Evolutionary conservation across 2,113 vertebrate genomes (phyloP).

Genomic region (Rhineura floridana): DNA sequence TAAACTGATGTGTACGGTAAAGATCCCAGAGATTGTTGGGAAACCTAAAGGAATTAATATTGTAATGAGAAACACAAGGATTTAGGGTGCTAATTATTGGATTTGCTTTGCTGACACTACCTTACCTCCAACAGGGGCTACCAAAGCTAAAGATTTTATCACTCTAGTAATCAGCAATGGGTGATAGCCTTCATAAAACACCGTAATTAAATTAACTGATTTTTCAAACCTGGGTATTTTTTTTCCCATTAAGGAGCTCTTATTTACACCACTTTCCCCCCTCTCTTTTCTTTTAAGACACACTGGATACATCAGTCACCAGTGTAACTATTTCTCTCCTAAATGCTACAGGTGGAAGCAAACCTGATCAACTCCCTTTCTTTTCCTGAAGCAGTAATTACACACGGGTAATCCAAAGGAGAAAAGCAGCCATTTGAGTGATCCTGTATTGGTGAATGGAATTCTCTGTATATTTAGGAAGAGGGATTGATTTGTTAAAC

Average conservation of each 20-base stretch:
- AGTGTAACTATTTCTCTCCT: neutral
- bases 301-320: slow-evolving; percentile 27
- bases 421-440: slow-evolving; percentile 28
- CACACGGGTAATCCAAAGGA: neutral
- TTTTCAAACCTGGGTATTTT: slow-evolving; percentile 72
- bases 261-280: slow-evolving; percentile 54
- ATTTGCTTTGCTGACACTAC: slow-evolving; percentile 65
- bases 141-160: slow-evolving; percentile 68
- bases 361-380: slow-evolving; percentile 18
- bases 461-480: no score
- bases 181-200: slow-evolving; percentile 73
- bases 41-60: slow-evolving; percentile 65
- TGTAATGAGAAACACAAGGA: slow-evolving; percentile 78
- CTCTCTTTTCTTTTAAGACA: slow-evolving; percentile 51
- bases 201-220: slow-evolving; percentile 71
- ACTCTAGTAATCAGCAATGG: slow-evolving; percentile 65
- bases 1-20: slow-evolving; percentile 50
- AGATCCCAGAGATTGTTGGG: slow-evolving; percentile 52
- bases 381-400: slow-evolving; percentile 38
- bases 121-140: slow-evolving; percentile 66
- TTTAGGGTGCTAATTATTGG: slow-evolving; percentile 68
- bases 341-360: slow-evolving; percentile 6
- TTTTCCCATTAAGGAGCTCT: slow-evolving; percentile 67
- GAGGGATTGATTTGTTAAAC: no score
- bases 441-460: neutral